Evolutionary conservation across 2,888 invertebrate species (phyloP), one percentile per base, ranked within the genome.

Genomic region (Exocentrus adspersus): DNA sequence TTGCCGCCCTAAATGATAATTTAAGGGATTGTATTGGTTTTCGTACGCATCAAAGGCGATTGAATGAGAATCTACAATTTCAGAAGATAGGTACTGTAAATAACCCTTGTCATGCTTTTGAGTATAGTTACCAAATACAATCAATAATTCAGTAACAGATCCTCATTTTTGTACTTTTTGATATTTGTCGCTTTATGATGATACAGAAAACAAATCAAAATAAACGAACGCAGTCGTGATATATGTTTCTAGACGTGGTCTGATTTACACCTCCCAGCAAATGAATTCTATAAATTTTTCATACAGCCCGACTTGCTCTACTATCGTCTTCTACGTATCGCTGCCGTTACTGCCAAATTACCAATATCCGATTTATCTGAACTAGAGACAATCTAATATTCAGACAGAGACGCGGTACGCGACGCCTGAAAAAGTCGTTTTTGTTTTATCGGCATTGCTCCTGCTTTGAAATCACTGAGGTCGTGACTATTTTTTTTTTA

Each of bases 281-380:
- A n/a, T 12, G 12, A 32, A n/a, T 24, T 12, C 57, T 20, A 57
- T 57, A 57, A n/a, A 57, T 57, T 57, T 46, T 57, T 54, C 54
- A 41, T 54, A 43, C 5, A 43, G 16, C 28, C 43, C 43, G 28
- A 30, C 21, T 19, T 12, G 43, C 30, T 17, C 17, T 43, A 20
- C 14, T 43, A 16, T 54, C 43, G 42, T 28, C n/a, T 20, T 54
- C 28, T 32, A 43, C 41, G 21, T 48, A 48, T 48, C 24, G 2
- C 20, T 20, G 21, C 14, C 7, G 17, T 21, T 14, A n/a, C 41
- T 54, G 43, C 17, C 24, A 28, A 54, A 54, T 42, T 54, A 28
- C 16, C 24, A 14, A 24, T 42, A 16, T 24, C 14, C 14, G 14
- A 46, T 6, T 24, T 12, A 10, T 48, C 48, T 9, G 28, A 28